phyloP scores from a whole-genome alignment of 1,140 invertebrate genomes.

The Atta cephalotes region DNA sequence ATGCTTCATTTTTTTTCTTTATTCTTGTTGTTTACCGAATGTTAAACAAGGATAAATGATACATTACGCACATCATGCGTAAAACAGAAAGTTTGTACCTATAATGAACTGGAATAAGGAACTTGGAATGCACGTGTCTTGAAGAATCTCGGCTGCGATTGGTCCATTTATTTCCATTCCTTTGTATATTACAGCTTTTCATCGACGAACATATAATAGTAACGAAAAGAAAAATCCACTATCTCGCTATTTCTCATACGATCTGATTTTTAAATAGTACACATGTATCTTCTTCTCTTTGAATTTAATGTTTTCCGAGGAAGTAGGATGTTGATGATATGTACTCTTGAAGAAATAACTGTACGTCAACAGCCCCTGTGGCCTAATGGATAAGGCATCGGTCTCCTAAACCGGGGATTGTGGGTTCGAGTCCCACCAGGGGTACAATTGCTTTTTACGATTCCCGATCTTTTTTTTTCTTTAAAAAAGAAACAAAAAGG shows the following conservation, averaged over 20 bases:
- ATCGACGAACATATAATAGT: no score
- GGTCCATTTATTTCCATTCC: no score
- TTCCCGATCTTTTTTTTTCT: neutral
- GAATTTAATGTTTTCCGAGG: neutral
- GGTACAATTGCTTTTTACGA: constrained; percentile 77
- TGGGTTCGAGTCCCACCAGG: constrained; percentile 84
- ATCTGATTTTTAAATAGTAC: neutral
- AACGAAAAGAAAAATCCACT: neutral
- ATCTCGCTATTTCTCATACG: neutral
- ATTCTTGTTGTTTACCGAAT: no score
- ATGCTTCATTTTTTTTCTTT: no score
- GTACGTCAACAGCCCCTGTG: constrained; percentile 77
- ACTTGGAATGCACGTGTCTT: no score
- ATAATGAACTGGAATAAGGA: no score
- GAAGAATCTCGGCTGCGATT: no score
- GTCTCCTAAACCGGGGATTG: constrained; percentile 85
- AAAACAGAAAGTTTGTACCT: no score
- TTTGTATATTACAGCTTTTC: no score
- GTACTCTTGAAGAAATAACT: neutral
- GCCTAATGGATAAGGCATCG: constrained; percentile 85
- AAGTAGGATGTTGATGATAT: neutral
- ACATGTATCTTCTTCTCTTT: neutral
- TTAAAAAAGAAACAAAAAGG: neutral
- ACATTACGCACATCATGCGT: no score
- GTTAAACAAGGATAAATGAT: no score